These are phyloP conservation scores for Drosophila yakuba DNA, from an alignment of 1,140 invertebrate species.

Conservation along the genomic window DNA sequence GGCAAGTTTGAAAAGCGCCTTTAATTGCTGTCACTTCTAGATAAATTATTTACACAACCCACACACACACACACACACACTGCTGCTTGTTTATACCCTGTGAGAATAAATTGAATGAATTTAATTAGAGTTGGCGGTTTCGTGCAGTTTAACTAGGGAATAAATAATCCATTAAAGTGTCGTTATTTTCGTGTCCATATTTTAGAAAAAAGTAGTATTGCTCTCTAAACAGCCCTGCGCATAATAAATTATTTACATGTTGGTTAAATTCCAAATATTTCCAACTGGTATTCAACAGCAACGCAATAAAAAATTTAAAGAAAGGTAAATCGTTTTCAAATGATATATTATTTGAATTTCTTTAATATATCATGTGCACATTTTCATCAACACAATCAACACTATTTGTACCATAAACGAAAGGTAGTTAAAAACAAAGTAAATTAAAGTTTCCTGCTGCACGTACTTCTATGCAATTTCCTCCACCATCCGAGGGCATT, in stretches of 20 bases:
- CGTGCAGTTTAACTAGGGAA: slow-evolving; percentile 10
- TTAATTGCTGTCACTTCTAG: slow-evolving; percentile 79
- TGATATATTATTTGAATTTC: too few species aligned
- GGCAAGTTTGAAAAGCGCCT: slow-evolving; percentile 71
- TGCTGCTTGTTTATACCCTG: slow-evolving; percentile 16
- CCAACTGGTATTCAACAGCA: too few species aligned
- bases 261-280: too few species aligned
- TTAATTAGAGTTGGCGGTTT: slow-evolving; percentile 34
- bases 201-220: neutral
- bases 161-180: slow-evolving; percentile 16
- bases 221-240: too few species aligned
- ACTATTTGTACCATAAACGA: neutral
- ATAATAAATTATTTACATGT: too few species aligned
- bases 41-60: slow-evolving; percentile 72
- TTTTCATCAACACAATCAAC: too few species aligned
- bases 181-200: neutral
- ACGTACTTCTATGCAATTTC: slow-evolving; percentile 13
- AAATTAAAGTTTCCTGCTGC: neutral
- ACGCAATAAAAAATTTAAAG: too few species aligned
- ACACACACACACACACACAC: slow-evolving; percentile 20
- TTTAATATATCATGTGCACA: too few species aligned
- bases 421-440: neutral
- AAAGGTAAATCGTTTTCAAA: too few species aligned
- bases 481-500: slow-evolving; percentile 17
- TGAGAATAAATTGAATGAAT: slow-evolving; percentile 30